These are phyloP conservation scores for Oreohelix idahoensis DNA, from an alignment of 1,140 invertebrate species.

Conservation along the genomic window DNA sequence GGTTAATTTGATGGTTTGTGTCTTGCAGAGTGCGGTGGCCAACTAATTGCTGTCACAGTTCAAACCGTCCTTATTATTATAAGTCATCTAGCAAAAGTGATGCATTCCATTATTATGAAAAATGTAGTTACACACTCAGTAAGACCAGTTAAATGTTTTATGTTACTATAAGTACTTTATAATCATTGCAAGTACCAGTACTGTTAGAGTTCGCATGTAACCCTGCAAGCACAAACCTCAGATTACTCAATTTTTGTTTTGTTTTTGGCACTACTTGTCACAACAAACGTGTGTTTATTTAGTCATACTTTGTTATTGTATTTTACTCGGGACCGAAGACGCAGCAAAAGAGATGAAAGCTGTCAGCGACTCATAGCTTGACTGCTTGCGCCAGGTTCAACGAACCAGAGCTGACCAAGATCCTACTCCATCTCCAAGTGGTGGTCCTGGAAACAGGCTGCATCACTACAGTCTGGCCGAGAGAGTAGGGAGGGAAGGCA, in stretches of 20 bases:
- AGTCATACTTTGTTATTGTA: background rate
- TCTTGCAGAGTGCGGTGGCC: background rate
- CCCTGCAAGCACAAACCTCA: conserved; percentile 38
- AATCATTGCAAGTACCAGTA: background rate
- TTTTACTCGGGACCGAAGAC: too few species aligned
- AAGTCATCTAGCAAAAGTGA: background rate
- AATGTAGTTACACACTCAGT: too few species aligned
- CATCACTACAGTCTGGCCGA: too few species aligned
- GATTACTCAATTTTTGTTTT: background rate
- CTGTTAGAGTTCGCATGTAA: background rate
- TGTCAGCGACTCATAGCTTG: too few species aligned
- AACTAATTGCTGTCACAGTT: background rate
- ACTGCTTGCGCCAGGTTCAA: too few species aligned
- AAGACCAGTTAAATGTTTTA: background rate
- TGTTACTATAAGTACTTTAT: background rate
- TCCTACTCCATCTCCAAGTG: too few species aligned
- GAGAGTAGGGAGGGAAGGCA: too few species aligned
- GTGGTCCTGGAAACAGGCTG: too few species aligned
- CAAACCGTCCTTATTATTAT: background rate
- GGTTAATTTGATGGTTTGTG: conserved; percentile 16
- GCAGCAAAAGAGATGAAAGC: too few species aligned
- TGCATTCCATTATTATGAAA: background rate
- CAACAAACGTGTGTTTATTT: background rate
- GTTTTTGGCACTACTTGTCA: background rate
- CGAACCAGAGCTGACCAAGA: too few species aligned